These are phyloP conservation scores for Tigriopus californicus DNA, from an alignment of 2,888 invertebrate genomes.

Conservation along the genomic window DNA sequence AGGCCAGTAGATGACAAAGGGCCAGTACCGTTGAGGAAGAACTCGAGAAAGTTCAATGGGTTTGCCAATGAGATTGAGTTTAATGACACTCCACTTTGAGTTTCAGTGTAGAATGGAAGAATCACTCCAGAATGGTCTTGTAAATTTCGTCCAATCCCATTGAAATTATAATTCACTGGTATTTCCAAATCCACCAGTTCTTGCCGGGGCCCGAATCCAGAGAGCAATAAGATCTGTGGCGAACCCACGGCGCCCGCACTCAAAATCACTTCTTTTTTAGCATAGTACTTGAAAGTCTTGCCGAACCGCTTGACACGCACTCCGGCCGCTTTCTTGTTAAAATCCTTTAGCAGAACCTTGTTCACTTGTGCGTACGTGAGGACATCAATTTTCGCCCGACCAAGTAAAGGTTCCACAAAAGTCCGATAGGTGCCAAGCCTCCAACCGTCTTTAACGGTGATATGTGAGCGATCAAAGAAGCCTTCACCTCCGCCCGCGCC, in stretches of 20 bases:
- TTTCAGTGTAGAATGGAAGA: background rate
- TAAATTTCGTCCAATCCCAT: constrained; percentile 29
- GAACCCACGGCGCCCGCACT: constrained; percentile 72
- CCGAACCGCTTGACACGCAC: constrained; percentile 51
- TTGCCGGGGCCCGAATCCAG: constrained; percentile 63
- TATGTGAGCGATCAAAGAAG: background rate
- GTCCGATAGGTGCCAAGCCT: background rate
- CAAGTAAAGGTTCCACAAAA: background rate
- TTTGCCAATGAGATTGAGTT: background rate
- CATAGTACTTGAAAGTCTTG: constrained; percentile 42
- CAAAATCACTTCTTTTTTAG: constrained; percentile 58
- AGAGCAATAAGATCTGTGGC: constrained; percentile 75
- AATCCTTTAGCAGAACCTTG: background rate
- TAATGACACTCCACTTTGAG: background rate
- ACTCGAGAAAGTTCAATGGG: background rate
- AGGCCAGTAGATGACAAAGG: too few species aligned
- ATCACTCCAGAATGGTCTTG: constrained; percentile 60
- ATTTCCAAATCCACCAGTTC: constrained; percentile 51
- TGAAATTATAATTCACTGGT: constrained; percentile 49
- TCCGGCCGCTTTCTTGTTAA: constrained; percentile 38
- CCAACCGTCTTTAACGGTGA: background rate
- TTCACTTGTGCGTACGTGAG: background rate
- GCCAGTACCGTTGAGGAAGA: background rate
- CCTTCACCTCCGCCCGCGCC: constrained; percentile 63
- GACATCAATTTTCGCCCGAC: background rate